Evolutionary conservation across 2,888 invertebrate species (phyloP), one percentile per base, ranked within the genome.

Genomic region (Caenorhabditis imperialis): DNA sequence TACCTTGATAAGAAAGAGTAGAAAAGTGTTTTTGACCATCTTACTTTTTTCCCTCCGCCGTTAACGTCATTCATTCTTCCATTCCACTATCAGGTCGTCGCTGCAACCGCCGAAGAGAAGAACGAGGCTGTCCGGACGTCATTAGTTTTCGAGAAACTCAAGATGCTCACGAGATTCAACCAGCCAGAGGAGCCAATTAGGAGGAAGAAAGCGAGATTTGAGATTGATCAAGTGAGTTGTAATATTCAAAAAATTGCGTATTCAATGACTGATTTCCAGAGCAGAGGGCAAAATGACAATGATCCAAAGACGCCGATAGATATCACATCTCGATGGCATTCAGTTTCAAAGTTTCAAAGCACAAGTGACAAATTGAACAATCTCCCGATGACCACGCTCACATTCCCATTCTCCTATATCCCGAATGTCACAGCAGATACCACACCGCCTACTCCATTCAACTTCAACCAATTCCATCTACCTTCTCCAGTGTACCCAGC

Each of bases 111-210:
- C 12, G 44, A 51, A 14, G 47, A 22, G 14, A 22, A 37, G 38
- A 22, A 27, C 18, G 14, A 16, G 18, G 22, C 53, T 5, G n/a
- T 16, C 18, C 47, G 30, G 23, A 27, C 37, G 12, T 18, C 37
- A n/a, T 38, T 25, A 10, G 30, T 51, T 12, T 63, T 63, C 27
- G 62, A 63, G 18, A 45, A 23, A 25, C 27, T 62, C n/a, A 48
- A 53, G 54, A 54, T 54, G 38, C 45, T 63, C 8, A 47, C 54
- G 14, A 2, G 27, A 45, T 16, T 22, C 14, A 20, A n/a, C 10
- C 35, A 44, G 0, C 30, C 33, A 12, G 51, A 51, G 20, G 23
- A 50, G 16, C 25, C 44, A 12, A 4, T 54, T 6, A 44, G 6
- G 5, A 14, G 54, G 14, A 54, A 54, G 25, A 37, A 27, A 25